phyloP scores from a whole-genome alignment of 2,797 vertebrate species.

The Capromys pilorides region DNA sequence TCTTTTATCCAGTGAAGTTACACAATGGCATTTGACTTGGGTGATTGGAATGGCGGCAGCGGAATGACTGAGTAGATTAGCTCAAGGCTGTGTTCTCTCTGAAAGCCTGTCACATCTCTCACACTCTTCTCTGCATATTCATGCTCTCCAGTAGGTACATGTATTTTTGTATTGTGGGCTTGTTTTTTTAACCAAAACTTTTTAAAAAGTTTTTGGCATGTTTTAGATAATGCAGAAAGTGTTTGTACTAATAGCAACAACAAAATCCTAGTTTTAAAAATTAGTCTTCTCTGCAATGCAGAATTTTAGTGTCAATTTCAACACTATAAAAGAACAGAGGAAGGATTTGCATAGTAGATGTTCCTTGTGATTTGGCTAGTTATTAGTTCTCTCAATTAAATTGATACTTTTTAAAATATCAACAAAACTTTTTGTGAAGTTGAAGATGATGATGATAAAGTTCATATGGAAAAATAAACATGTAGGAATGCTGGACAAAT shows the following conservation, averaged over 20 bases:
- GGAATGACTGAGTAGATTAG: neutral
- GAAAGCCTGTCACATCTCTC: neutral
- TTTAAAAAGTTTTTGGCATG: neutral
- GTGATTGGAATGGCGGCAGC: neutral
- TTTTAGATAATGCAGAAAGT: constrained; percentile 8
- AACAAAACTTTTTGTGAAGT: constrained; percentile 17
- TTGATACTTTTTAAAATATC: neutral
- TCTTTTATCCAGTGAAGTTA: neutral
- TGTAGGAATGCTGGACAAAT: constrained; percentile 25
- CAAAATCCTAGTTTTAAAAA: neutral
- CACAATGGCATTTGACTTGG: neutral
- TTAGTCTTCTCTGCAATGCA: neutral
- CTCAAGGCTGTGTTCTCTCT: neutral
- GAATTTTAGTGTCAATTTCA: constrained; percentile 35
- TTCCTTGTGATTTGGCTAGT: neutral
- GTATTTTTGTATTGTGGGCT: neutral
- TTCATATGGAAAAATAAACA: constrained; percentile 47
- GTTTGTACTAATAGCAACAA: neutral
- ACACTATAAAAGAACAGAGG: neutral
- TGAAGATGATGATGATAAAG: constrained; percentile 41
- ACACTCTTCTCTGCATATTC: neutral
- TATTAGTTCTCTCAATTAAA: neutral
- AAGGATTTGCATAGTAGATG: neutral
- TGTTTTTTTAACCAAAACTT: neutral
- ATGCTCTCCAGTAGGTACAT: neutral